Conservation (phyloP, 23 tunicate species). For the Styela clava region DNA sequence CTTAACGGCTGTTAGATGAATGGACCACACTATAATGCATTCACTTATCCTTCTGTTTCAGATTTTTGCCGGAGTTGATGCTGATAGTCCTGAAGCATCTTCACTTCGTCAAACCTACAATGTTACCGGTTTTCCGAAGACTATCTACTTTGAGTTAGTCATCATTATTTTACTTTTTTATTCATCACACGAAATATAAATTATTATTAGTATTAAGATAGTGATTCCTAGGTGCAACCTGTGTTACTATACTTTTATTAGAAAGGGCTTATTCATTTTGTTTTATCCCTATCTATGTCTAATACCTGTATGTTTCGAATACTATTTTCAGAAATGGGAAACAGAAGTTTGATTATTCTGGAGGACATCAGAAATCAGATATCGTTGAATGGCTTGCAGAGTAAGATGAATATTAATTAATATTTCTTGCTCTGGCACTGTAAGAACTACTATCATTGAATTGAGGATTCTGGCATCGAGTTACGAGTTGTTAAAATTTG, state of each 20-base stretch:
- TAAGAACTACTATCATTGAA: no score
- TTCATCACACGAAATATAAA: background rate
- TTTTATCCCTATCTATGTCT: no score
- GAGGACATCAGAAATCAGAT: slow-evolving; percentile 65
- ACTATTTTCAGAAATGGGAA: slow-evolving; percentile 63
- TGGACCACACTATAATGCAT: no score
- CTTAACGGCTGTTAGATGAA: no score
- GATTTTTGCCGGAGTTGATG: slow-evolving; percentile 90
- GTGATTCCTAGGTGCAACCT: background rate
- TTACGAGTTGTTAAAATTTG: no score
- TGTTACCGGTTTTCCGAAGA: slow-evolving; percentile 92
- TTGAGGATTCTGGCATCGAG: no score
- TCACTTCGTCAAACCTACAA: slow-evolving; percentile 67
- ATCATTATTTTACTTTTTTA: background rate
- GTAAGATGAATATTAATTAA: no score
- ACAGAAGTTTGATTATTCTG: slow-evolving; percentile 74
- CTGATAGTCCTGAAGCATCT: slow-evolving; percentile 64
- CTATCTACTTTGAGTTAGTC: slow-evolving; percentile 83
- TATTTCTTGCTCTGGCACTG: no score
- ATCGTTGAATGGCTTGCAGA: slow-evolving; percentile 66
- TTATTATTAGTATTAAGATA: background rate
- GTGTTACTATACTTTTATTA: no score
- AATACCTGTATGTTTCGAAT: no score
- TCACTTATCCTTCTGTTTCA: no score
- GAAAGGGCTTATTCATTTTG: no score